Conservation (phyloP, 2,888 invertebrate genomes). For the Drosophila multiciliata region DNA sequence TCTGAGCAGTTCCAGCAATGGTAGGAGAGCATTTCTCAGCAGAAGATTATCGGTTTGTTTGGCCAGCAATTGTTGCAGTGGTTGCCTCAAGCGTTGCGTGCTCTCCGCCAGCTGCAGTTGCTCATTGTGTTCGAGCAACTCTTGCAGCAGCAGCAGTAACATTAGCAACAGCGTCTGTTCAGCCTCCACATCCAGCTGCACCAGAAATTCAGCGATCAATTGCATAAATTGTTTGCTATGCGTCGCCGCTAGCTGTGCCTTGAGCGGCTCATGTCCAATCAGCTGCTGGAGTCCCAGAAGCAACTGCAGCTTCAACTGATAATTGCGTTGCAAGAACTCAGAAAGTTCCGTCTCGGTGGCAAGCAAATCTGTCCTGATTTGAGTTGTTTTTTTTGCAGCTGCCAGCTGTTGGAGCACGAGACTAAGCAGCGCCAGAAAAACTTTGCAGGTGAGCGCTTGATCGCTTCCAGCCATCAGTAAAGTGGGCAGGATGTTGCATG, state of each 20-base stretch:
- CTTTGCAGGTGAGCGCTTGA: conserved; percentile 78
- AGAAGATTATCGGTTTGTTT: conserved; percentile 51
- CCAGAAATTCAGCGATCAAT: conserved; percentile 69
- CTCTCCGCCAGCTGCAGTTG: conserved; percentile 36
- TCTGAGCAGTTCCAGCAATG: conserved; percentile 52
- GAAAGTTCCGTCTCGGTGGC: conserved; percentile 76
- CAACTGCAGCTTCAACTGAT: conserved; percentile 76
- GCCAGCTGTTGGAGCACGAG: conserved; percentile 55
- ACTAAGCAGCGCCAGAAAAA: conserved; percentile 77
- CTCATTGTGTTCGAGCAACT: conserved; percentile 71
- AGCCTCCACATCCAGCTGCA: conserved; percentile 32
- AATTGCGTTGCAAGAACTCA: conserved; percentile 72
- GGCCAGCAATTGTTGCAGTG: conserved; percentile 51
- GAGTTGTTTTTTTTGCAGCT: background rate
- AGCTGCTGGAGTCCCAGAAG: conserved; percentile 80
- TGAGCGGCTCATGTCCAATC: conserved; percentile 79
- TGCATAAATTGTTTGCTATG: conserved; percentile 77
- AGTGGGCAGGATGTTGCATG: conserved; percentile 57
- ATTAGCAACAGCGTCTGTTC: conserved; percentile 69
- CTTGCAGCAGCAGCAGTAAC: conserved; percentile 78
- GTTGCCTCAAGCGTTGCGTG: conserved; percentile 39
- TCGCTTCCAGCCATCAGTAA: conserved; percentile 71
- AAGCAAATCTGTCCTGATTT: conserved; percentile 64
- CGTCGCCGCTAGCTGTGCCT: conserved; percentile 72
- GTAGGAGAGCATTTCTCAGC: conserved; percentile 62